Evolutionary conservation across 2,797 vertebrate genomes (phyloP), one percentile per base, ranked within the genome.

Genomic region (Cossypha dichroa): DNA sequence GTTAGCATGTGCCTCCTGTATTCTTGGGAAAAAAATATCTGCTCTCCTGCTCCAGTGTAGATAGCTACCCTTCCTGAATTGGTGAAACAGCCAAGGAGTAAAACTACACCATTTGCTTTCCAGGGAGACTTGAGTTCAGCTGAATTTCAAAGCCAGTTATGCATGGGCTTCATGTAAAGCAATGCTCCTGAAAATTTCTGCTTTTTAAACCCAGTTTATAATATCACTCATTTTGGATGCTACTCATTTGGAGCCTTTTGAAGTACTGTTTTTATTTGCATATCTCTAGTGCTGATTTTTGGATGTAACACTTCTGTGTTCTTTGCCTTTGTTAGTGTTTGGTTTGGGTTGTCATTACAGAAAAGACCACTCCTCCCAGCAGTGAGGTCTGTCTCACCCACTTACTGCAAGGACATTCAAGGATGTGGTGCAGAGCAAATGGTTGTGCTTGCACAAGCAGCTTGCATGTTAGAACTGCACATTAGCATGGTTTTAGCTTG

Each of bases 121-220:
- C 58, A 64, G 38, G 15, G 33, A 22, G 8, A 63, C 26, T 59
- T 89, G 59, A 62, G 31, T 80, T 69, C 70, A 77, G 68, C 31
- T 77, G 64, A 79, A 79, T 70, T 76, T 80, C 48, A 60, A 91
- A 89, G 75, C 10, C 56, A 67, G 48, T 95, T 70, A 55, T 3
- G 3, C 48, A 54, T 72, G 49, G 60, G 54, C 67, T 88, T 90
- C 20, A 46, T 46, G n/a, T 74, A 80, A 83, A 80, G 29, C 72
- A 84, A 51, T 36, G 74, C 68, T 80, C 48, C 82, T 76, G 59
- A 80, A 94, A 94, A 90, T 23, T 56, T 40, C 56, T 94, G 54
- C 15, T 75, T 93, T 91, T 85, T 21, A 76, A 89, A 70, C 12
- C 7, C 4, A 6, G 15, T 67, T 85, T 80, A 26, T 69, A 58